Evolutionary conservation across 2,113 vertebrate species (phyloP).

Genomic region (Rostratula benghalensis): DNA sequence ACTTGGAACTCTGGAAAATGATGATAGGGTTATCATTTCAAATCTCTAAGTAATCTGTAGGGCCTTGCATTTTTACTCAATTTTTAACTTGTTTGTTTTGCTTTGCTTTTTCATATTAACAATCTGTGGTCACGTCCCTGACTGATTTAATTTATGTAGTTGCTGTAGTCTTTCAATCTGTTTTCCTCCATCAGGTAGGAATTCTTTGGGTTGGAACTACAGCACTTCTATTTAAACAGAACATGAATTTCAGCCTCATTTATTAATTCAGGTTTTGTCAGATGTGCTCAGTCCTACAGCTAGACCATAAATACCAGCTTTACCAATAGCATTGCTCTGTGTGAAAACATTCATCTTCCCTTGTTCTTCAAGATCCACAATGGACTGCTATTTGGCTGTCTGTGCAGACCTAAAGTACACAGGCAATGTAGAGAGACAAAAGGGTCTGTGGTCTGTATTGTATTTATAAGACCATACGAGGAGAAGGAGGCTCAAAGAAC

Average conservation of each 20-base stretch:
- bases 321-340: neutral
- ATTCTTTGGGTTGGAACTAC: neutral
- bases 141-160: neutral
- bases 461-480: neutral
- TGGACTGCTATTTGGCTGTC: neutral
- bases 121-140: neutral
- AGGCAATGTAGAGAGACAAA: neutral
- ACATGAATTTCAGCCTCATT: neutral
- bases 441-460: neutral
- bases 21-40: neutral
- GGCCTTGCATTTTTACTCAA: conserved; percentile 2
- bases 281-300: neutral
- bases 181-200: neutral
- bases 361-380: neutral
- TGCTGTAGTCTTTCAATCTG: neutral
- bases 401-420: neutral
- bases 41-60: neutral
- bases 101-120: neutral
- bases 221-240: neutral
- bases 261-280: neutral
- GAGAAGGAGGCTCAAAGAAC: neutral
- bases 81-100: neutral
- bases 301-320: neutral
- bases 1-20: conserved; percentile 54
- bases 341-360: neutral